These are phyloP conservation scores for Anser brachyrhynchus DNA, from an alignment of 2,113 vertebrate species.

Conservation along the genomic window DNA sequence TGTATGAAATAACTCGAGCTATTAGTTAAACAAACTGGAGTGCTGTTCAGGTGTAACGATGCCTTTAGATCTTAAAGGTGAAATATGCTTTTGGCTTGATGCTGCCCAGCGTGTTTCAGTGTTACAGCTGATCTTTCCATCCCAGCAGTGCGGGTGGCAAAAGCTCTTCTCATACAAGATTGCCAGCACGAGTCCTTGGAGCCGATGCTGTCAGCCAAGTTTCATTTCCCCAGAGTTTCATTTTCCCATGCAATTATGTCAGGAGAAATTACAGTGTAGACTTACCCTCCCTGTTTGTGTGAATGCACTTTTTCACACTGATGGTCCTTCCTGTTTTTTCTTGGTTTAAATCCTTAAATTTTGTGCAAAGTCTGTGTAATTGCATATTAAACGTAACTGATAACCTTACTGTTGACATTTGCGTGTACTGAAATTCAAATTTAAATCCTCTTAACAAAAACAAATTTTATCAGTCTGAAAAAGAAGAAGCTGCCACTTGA, in stretches of 20 bases:
- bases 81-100: not conserved
- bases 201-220: not conserved
- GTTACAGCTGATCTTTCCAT: not conserved
- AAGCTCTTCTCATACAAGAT: accelerated
- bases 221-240: not conserved
- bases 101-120: not conserved
- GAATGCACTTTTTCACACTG: not conserved
- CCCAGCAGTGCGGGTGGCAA: not conserved
- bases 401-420: not conserved
- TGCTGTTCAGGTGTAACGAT: not conserved
- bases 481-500: not conserved
- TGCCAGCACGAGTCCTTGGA: not conserved
- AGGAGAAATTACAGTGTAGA: not conserved
- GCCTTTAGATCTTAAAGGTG: not conserved
- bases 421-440: not conserved
- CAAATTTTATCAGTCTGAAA: not conserved
- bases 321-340: not conserved
- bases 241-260: not conserved
- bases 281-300: not conserved
- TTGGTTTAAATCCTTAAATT: not conserved
- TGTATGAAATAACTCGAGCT: not conserved
- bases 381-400: not conserved
- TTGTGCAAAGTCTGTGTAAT: not conserved
- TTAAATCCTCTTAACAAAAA: not conserved
- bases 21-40: not conserved